Percentiles rank a stretch among this genome's conserved stretches.
phyloP scores from a whole-genome alignment of 2,797 vertebrate genomes.

The Simalia tracyae region DNA sequence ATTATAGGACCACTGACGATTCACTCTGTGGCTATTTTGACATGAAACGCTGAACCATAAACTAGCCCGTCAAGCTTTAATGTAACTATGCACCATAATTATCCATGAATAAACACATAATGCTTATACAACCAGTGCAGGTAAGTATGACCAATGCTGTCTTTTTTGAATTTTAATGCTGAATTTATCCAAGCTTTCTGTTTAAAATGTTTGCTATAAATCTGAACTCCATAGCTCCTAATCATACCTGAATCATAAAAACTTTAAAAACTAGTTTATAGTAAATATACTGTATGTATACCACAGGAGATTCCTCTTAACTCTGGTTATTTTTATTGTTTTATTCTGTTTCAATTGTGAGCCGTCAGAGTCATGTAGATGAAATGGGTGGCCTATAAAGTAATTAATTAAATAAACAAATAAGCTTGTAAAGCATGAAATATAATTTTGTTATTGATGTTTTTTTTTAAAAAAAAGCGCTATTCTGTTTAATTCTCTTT shows the following conservation, averaged over 20 bases:
- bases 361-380: not conserved
- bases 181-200: not conserved
- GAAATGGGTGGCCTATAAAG: not conserved
- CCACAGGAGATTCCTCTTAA: not conserved
- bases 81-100: not conserved
- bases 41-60: not conserved
- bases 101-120: not conserved
- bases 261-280: not conserved
- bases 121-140: not conserved
- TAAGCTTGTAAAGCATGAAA: not conserved
- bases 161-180: not conserved
- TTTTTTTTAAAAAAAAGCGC: not conserved
- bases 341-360: not conserved
- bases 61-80: not conserved
- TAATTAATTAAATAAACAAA: not conserved
- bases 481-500: slow-evolving; percentile 24
- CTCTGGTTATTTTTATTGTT: not conserved
- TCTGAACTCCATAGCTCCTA: not conserved
- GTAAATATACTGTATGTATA: not conserved
- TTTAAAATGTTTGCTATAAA: not conserved
- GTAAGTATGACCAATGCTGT: not conserved
- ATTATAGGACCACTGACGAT: not conserved
- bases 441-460: not conserved
- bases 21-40: not conserved
- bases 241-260: not conserved